Conservation (phyloP, 2,888 invertebrate genomes). For the Geophilus truncorum region DNA sequence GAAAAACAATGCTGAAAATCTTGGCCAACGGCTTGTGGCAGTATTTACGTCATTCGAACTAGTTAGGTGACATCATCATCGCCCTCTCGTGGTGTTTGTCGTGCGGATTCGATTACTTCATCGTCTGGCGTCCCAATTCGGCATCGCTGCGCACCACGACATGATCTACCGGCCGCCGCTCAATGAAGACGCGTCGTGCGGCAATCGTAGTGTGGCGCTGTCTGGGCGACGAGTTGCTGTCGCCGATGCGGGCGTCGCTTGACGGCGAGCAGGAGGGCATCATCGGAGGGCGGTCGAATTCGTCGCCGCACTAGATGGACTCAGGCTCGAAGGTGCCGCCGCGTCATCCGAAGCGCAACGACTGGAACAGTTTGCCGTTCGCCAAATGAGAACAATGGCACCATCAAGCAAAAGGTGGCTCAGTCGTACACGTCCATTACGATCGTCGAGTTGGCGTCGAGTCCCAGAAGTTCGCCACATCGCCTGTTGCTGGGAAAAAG, state of each 20-base stretch:
- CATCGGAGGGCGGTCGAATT: neutral
- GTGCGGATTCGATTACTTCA: neutral
- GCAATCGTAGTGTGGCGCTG: constrained; percentile 22
- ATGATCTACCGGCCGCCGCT: constrained; percentile 35
- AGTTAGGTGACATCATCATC: constrained; percentile 75
- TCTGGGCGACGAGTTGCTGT: constrained; percentile 32
- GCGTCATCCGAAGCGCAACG: constrained; percentile 35
- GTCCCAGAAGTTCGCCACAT: constrained; percentile 36
- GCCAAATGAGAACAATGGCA: constrained; percentile 98
- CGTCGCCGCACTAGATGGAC: constrained; percentile 28
- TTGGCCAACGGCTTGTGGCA: constrained; percentile 77
- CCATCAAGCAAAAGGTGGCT: constrained; percentile 78
- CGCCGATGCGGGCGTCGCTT: constrained; percentile 32
- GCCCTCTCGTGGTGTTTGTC: constrained; percentile 56
- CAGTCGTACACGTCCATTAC: constrained; percentile 43
- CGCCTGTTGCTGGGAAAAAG: constrained; percentile 32
- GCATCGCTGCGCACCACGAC: constrained; percentile 32
- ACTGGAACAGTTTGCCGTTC: constrained; percentile 61
- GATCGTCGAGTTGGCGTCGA: constrained; percentile 34
- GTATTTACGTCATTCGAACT: constrained; percentile 78
- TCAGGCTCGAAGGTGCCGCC: constrained; percentile 1
- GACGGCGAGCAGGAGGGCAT: neutral
- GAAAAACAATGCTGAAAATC: constrained; percentile 63
- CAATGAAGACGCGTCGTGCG: constrained; percentile 7
- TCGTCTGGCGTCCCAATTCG: constrained; percentile 40